Conservation (phyloP, 2,797 vertebrate genomes). For the Serranus cabrilla region DNA sequence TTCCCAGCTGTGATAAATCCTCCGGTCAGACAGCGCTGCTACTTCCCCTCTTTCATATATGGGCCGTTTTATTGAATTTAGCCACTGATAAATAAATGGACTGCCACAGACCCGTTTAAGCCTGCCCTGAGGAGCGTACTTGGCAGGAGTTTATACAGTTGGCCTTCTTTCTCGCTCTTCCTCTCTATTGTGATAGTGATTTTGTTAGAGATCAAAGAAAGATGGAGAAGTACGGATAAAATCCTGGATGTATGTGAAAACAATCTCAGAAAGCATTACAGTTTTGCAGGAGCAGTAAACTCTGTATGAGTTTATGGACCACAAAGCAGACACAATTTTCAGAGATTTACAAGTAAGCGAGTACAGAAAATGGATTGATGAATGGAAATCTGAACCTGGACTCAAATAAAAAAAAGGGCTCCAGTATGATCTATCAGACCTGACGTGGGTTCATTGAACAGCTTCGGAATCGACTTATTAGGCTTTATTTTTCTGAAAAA, state of each 20-base stretch:
- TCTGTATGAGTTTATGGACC: slow-evolving; percentile 7
- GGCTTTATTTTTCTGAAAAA: too few relatives aligned
- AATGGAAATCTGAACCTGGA: slow-evolving; percentile 27
- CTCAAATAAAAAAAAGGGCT: background rate
- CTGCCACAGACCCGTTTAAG: slow-evolving; percentile 91
- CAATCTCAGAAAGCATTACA: slow-evolving; percentile 86
- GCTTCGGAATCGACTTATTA: background rate
- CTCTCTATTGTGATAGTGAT: slow-evolving; percentile 43
- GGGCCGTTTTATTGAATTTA: slow-evolving; percentile 94
- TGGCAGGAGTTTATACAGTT: slow-evolving; percentile 82
- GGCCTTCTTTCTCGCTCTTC: slow-evolving; percentile 55
- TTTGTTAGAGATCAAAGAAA: slow-evolving; percentile 52
- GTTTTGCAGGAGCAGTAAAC: slow-evolving; percentile 84
- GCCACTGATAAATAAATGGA: slow-evolving; percentile 93
- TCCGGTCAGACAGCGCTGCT: slow-evolving; percentile 86
- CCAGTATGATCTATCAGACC: background rate
- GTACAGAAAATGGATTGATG: slow-evolving; percentile 23
- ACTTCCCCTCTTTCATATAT: slow-evolving; percentile 94
- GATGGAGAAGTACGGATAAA: slow-evolving; percentile 75
- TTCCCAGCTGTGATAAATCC: slow-evolving; percentile 92
- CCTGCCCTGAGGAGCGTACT: slow-evolving; percentile 88
- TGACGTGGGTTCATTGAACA: background rate
- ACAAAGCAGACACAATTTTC: slow-evolving; percentile 12
- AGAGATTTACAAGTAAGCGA: background rate
- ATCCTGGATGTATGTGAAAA: slow-evolving; percentile 87